Conservation (phyloP, 2,888 invertebrate genomes). For the Drosophila meridiana region DNA sequence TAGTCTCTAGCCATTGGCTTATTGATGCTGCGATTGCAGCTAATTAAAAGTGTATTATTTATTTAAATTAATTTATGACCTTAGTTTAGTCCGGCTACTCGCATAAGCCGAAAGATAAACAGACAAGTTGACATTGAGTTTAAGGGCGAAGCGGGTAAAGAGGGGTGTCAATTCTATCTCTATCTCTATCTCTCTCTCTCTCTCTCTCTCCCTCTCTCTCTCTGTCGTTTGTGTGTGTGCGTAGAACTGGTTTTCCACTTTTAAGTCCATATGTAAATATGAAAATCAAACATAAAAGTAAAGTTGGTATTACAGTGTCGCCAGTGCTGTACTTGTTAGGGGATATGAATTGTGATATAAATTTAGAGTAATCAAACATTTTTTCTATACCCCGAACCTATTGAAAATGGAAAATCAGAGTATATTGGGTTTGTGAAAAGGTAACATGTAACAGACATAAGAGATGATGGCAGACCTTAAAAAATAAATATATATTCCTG, state of each 20-base stretch:
- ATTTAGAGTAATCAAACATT: not conserved
- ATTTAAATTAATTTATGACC: conserved; percentile 67
- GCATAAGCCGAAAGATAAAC: conserved; percentile 67
- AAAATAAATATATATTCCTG: no score
- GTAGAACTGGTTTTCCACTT: conserved; percentile 65
- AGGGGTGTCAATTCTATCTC: not conserved
- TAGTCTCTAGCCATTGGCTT: conserved; percentile 19
- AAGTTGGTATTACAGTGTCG: conserved; percentile 5
- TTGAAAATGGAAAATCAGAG: no score
- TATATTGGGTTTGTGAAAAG: no score
- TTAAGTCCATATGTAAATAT: conserved; percentile 64
- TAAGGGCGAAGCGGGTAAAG: not conserved
- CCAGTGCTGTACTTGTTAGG: conserved; percentile 1
- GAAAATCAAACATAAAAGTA: conserved; percentile 36
- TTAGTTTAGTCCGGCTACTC: conserved; percentile 48
- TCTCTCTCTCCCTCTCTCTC: no score
- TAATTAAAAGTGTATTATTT: conserved; percentile 80
- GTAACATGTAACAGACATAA: no score
- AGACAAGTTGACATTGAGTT: conserved; percentile 16
- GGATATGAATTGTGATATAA: not conserved
- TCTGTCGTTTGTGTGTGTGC: conserved; percentile 16
- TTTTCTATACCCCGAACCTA: not conserved
- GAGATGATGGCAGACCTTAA: no score
- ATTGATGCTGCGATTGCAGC: conserved; percentile 45
- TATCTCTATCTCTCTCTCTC: no score